Conservation (phyloP, 2,797 vertebrate species). For the Sparidentex hasta region DNA sequence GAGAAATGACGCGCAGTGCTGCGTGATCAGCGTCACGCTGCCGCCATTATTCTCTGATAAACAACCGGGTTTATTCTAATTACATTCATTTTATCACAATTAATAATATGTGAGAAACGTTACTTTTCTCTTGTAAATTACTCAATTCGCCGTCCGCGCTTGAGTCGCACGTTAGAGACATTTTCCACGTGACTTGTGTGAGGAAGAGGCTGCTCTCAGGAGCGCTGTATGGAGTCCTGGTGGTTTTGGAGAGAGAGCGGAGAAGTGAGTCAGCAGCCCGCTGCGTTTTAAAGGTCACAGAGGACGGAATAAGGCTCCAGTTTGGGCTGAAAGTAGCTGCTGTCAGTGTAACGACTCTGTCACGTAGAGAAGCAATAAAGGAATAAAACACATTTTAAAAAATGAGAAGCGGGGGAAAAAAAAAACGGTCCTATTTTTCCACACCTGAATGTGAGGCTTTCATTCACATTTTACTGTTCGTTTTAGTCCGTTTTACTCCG, state of each 20-base stretch:
- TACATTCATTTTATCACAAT: neutral
- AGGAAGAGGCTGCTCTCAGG: neutral
- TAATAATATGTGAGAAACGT: fast-evolving
- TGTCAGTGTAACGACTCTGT: neutral
- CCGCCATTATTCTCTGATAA: neutral
- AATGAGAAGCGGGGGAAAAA: neutral
- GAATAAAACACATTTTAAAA: neutral
- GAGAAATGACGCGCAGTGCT: neutral
- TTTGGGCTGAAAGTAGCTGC: neutral
- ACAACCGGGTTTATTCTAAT: neutral
- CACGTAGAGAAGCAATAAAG: neutral
- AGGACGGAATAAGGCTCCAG: slow-evolving; percentile 5
- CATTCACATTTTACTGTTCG: slow-evolving; percentile 37
- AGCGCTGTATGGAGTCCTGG: slow-evolving; percentile 11
- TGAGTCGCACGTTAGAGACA: neutral
- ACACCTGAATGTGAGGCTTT: neutral
- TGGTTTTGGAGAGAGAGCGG: neutral
- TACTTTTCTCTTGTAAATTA: neutral
- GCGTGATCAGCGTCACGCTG: neutral
- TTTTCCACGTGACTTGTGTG: neutral
- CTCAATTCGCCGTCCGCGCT: neutral
- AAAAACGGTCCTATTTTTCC: too few species aligned
- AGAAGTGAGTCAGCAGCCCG: neutral
- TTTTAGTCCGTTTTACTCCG: too few species aligned
- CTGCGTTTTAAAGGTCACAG: slow-evolving; percentile 29